These are phyloP conservation scores for Babyrousa celebensis DNA, from an alignment of 2,797 vertebrate genomes.

Conservation along the genomic window DNA sequence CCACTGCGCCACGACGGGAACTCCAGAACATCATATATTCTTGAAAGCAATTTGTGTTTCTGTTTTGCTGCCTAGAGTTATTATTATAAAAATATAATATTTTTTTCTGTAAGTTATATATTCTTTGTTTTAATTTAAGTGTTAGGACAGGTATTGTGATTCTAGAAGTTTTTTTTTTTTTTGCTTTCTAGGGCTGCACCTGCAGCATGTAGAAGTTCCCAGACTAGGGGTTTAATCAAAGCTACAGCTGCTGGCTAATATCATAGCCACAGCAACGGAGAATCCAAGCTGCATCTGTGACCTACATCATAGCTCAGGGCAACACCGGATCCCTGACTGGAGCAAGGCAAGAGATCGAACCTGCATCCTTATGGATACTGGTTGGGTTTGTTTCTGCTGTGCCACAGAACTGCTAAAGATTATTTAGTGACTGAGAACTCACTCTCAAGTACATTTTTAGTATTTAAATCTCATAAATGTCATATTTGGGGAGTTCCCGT, in stretches of 20 bases:
- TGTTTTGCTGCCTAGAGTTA: conserved; percentile 8
- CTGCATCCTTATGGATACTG: too few species aligned
- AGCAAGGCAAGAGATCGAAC: too few species aligned
- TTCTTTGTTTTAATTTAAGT: conserved; percentile 56
- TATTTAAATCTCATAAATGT: conserved; percentile 20
- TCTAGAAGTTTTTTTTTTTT: not conserved
- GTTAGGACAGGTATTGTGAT: not conserved
- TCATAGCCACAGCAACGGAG: too few species aligned
- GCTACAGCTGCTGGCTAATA: too few species aligned
- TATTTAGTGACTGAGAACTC: conserved; percentile 35
- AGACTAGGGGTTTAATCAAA: too few species aligned
- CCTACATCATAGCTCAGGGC: too few species aligned
- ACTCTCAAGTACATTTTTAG: not conserved
- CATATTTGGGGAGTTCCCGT: not conserved
- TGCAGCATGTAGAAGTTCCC: too few species aligned
- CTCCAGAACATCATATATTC: conserved; percentile 3
- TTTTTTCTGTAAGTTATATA: not conserved
- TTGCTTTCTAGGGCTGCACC: too few species aligned
- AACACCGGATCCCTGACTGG: too few species aligned
- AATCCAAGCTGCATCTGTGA: too few species aligned
- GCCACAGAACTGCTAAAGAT: not conserved
- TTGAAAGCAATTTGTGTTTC: not conserved
- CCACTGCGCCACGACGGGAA: too few species aligned
- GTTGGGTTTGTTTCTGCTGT: too few species aligned
- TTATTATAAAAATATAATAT: not conserved